phyloP scores from a whole-genome alignment of 2,888 invertebrate genomes.

The Synanthedon myopaeformis region DNA sequence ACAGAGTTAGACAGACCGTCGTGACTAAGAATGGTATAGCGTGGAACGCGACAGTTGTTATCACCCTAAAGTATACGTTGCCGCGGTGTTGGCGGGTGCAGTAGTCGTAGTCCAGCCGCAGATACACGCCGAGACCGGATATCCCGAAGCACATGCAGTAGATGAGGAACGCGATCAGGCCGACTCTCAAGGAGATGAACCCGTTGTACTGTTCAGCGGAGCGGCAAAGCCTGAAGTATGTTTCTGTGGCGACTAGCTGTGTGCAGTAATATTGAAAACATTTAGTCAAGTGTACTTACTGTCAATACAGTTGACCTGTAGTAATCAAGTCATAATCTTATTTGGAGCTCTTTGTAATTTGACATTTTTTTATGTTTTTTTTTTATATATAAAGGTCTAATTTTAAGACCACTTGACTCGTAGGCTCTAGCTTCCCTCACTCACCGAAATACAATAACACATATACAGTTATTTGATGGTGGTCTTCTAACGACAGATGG shows the following conservation, averaged over 20 bases:
- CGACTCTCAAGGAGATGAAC: slow-evolving; percentile 60
- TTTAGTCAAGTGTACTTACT: too few species aligned
- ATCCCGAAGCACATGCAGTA: slow-evolving; percentile 69
- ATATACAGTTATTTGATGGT: too few species aligned
- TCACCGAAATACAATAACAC: too few species aligned
- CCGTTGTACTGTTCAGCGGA: slow-evolving; percentile 33
- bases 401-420: too few species aligned
- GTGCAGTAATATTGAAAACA: slow-evolving; percentile 2
- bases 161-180: slow-evolving; percentile 61
- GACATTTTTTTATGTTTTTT: too few species aligned
- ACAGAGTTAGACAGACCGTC: slow-evolving; percentile 61
- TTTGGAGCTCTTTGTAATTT: too few species aligned
- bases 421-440: too few species aligned
- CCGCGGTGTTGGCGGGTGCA: slow-evolving; percentile 70
- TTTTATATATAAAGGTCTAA: too few species aligned
- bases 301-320: too few species aligned
- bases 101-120: slow-evolving; percentile 76
- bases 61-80: slow-evolving; percentile 67
- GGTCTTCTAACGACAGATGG: too few species aligned
- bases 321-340: too few species aligned
- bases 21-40: slow-evolving; percentile 70
- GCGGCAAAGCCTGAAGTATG: slow-evolving; percentile 74
- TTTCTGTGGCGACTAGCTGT: slow-evolving; percentile 73
- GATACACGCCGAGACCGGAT: slow-evolving; percentile 72
- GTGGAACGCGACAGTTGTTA: slow-evolving; percentile 70